phyloP scores from a whole-genome alignment of 2,113 vertebrate genomes.

The Saguinus imperator region DNA sequence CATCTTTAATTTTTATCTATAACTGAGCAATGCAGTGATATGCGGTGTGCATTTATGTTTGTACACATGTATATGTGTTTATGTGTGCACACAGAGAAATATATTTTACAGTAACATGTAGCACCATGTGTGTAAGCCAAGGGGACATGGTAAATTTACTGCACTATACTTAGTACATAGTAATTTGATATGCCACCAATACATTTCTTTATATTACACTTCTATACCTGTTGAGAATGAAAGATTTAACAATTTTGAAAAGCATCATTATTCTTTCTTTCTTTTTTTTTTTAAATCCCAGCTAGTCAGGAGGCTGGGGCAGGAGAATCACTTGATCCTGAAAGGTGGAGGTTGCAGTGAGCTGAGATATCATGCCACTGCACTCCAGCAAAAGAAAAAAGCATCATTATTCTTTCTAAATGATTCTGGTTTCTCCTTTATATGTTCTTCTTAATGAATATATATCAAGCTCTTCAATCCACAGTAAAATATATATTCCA shows the following conservation, averaged over 20 bases:
- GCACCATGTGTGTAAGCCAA: background rate
- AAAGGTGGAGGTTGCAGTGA: too few species aligned
- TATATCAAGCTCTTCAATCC: background rate
- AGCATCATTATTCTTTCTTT: background rate
- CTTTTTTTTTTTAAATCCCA: background rate
- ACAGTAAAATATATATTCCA: background rate
- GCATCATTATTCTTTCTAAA: background rate
- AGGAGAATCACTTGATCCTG: background rate
- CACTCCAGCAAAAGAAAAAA: background rate
- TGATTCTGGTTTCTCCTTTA: constrained; percentile 22
- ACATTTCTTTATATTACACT: background rate
- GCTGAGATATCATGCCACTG: background rate
- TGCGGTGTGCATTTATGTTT: background rate
- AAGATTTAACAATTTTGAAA: constrained; percentile 17
- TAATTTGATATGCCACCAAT: background rate
- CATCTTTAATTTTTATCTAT: background rate
- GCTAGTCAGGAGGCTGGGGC: background rate
- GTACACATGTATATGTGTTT: background rate
- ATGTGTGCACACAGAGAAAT: background rate
- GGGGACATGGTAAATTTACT: background rate
- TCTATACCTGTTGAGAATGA: background rate
- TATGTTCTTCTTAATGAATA: background rate
- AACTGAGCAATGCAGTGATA: background rate
- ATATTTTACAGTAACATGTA: background rate
- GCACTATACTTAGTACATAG: background rate